Base-by-base conservation (phyloP, 2,113 vertebrate species). In the Glareola pratincola region DNA sequence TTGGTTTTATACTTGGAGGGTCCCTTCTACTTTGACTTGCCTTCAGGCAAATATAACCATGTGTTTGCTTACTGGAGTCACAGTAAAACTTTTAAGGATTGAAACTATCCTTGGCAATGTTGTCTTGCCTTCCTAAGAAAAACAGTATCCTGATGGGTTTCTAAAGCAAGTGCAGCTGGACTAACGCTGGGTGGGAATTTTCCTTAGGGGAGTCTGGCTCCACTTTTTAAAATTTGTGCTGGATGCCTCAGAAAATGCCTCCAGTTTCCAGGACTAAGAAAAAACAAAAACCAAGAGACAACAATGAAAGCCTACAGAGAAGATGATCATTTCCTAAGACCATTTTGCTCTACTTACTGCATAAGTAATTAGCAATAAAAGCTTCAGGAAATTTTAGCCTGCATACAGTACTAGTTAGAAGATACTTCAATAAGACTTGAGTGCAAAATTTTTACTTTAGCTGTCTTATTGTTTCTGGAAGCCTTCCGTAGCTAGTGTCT, bases 91-190 rank as follows among this genome's bases (percentile, higher is more conserved):
- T 73, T 59, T 39, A 71, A 90, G 71, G 32, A 83, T 24, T 92
- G 67, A 83, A 90, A 90, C 88, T 59, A 88, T 71, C 63, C 59
- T 77, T 88, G 75, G 88, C 47, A 77, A 67, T 63, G 14, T 12
- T 72, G 53, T 39, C 54, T 41, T 80, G 79, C 71, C 50, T 77
- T 82, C 90, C 41, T 62, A 82, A 93, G 73, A 67, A 92, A 73
- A 76, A 48, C 32, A 60, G 27, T 4, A 19, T 74, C 75, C 79
- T 84, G 68, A 80, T 0, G 0, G 18, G 48, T 41, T 91, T 85
- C 75, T 81, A 94, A 86, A 94, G 45, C 72, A 94, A 95, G 81
- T 67, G 50, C 88, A 93, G 93, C 88, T 96, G 67, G 48, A 88
- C 59, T 64, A 5, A 54, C 15, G 67, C 67, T 39, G 72, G 78